phyloP scores from a whole-genome alignment of 2,797 vertebrate species.

The Hirundo rustica region DNA sequence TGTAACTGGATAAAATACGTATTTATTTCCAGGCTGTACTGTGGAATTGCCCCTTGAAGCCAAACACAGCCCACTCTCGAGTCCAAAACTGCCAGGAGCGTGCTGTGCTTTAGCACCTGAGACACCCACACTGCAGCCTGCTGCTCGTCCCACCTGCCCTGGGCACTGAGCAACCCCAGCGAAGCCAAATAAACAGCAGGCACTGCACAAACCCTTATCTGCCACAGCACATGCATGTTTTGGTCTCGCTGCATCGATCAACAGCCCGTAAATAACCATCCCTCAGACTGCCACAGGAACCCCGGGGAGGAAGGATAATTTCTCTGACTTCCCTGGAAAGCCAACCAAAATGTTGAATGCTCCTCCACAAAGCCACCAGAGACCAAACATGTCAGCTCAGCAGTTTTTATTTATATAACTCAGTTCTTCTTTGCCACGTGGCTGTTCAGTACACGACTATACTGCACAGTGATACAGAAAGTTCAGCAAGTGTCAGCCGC shows the following conservation, averaged over 20 bases:
- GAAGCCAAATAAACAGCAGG: neutral
- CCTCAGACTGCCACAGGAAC: neutral
- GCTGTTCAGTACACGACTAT: neutral
- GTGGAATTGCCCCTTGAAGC: neutral
- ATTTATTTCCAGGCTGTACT: neutral
- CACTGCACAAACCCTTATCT: neutral
- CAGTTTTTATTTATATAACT: slow-evolving; percentile 52
- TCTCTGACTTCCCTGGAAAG: neutral
- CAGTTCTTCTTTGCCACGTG: neutral
- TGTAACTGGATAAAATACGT: rapidly evolving
- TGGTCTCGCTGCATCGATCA: neutral
- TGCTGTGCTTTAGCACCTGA: rapidly evolving
- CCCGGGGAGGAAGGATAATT: neutral
- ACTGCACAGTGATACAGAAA: neutral
- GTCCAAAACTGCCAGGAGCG: rapidly evolving
- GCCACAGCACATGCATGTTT: neutral
- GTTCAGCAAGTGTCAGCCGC: slow-evolving; percentile 9
- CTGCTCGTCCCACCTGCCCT: rapidly evolving
- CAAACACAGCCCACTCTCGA: rapidly evolving
- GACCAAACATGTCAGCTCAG: neutral
- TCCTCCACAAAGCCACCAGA: neutral
- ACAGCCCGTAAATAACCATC: neutral
- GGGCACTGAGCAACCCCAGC: rapidly evolving
- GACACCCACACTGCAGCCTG: neutral
- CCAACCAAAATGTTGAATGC: neutral